Percentiles rank a stretch among this genome's conserved stretches.
Conservation (phyloP, 1,140 invertebrate species). For the Leptoteleia sp. region DNA sequence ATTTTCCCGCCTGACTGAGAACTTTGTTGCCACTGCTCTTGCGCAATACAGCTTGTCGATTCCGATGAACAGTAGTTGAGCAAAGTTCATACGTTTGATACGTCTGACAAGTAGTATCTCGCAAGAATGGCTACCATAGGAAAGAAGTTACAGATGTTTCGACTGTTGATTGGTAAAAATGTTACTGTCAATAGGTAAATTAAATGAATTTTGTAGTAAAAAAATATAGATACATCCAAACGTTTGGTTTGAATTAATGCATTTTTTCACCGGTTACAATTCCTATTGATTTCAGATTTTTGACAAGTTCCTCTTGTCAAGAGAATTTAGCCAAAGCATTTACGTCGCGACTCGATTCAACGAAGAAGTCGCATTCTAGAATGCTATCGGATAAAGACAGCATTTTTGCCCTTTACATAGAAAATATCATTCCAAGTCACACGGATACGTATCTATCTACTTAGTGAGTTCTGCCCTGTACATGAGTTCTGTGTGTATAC, state of each 20-base stretch:
- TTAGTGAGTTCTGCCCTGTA: constrained; percentile 45
- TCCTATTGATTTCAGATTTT: constrained; percentile 49
- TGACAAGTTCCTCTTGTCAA: constrained; percentile 48
- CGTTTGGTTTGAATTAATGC: not conserved
- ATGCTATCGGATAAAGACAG: constrained; percentile 63
- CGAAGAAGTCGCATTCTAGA: constrained; percentile 59
- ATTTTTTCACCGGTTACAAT: constrained; percentile 4
- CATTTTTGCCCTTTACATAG: constrained; percentile 57
- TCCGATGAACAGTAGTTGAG: constrained; percentile 16
- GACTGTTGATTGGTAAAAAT: constrained; percentile 38
- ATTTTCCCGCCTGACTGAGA: not conserved
- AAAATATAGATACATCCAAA: not conserved
- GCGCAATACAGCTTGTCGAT: not conserved
- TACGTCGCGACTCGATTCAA: constrained; percentile 39
- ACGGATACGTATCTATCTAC: constrained; percentile 54
- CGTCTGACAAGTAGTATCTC: constrained; percentile 28
- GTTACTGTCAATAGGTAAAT: constrained; percentile 35
- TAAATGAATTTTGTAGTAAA: constrained; percentile 3
- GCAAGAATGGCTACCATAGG: constrained; percentile 53
- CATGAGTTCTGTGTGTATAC: no score
- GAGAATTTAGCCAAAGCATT: constrained; percentile 56
- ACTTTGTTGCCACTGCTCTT: not conserved
- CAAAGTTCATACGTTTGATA: constrained; percentile 44
- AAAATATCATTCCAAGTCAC: constrained; percentile 63
- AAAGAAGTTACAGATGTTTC: constrained; percentile 36